Conservation (phyloP, 2,888 invertebrate genomes). For the Heliconius charithonia region DNA sequence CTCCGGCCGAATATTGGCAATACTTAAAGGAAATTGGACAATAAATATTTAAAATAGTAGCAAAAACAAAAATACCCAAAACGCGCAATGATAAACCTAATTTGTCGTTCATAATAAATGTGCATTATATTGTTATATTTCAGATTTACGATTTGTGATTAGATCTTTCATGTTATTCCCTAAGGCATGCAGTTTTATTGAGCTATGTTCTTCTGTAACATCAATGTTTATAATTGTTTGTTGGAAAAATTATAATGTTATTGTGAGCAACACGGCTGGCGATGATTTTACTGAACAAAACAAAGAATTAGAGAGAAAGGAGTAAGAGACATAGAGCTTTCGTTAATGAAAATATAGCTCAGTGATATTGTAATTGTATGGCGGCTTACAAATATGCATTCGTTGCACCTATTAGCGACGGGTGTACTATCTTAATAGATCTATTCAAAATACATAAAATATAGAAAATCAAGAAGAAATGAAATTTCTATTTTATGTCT, state of each 20-base stretch:
- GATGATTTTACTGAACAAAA: background rate
- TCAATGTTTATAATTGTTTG: background rate
- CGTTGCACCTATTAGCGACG: background rate
- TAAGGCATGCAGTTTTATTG: background rate
- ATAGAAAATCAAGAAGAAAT: too few relatives aligned
- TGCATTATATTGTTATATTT: conserved; percentile 4
- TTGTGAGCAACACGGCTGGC: background rate
- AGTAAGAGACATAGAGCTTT: background rate
- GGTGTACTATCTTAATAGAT: too few relatives aligned
- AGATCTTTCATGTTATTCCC: background rate
- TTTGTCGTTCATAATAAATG: background rate
- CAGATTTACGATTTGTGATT: background rate
- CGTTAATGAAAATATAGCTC: background rate
- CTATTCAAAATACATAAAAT: too few relatives aligned
- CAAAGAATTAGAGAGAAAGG: background rate
- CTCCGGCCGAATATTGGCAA: background rate
- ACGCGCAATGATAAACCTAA: background rate
- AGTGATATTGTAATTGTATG: background rate
- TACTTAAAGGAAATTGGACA: background rate
- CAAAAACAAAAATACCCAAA: background rate
- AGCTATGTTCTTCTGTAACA: background rate
- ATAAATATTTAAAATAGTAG: background rate
- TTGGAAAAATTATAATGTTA: background rate
- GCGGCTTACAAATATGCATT: background rate
- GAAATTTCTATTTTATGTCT: too few relatives aligned